Percentiles rank a stretch among this genome's conserved stretches.
These are phyloP conservation scores for Ormyrus thymus DNA, from an alignment of 2,888 invertebrate species.

Conservation along the genomic window DNA sequence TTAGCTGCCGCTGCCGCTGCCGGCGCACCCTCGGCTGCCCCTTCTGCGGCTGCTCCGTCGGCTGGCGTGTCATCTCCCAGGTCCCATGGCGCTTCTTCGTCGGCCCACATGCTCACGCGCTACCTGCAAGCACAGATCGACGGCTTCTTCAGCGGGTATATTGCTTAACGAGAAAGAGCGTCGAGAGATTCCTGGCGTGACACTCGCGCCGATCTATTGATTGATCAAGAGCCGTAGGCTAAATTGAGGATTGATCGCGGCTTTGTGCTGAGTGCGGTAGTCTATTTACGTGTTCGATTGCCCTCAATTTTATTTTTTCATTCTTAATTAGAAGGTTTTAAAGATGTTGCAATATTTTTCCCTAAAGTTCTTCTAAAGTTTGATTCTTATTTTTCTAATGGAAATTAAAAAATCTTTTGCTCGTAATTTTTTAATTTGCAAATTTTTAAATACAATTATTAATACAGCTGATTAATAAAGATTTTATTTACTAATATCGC, in stretches of 20 bases:
- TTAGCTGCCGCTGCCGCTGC: slow-evolving; percentile 75
- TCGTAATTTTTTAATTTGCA: too few relatives aligned
- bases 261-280: neutral
- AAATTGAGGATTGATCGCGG: slow-evolving; percentile 35
- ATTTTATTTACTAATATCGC: too few relatives aligned
- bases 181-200: neutral
- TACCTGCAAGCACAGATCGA: slow-evolving; percentile 28
- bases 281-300: slow-evolving; percentile 40
- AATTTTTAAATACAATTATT: too few relatives aligned
- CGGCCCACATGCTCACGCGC: slow-evolving; percentile 63
- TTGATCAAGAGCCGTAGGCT: slow-evolving; percentile 26
- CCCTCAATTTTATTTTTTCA: slow-evolving; percentile 45
- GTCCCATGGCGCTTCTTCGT: slow-evolving; percentile 51
- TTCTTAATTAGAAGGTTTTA: too few relatives aligned
- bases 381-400: neutral
- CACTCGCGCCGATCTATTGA: neutral
- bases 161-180: neutral
- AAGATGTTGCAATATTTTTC: neutral
- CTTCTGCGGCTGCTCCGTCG: slow-evolving; percentile 67
- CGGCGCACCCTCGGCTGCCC: slow-evolving; percentile 75
- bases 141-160: neutral
- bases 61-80: slow-evolving; percentile 61
- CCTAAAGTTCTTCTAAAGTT: neutral
- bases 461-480: too few relatives aligned
- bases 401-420: too few relatives aligned